phyloP scores from a whole-genome alignment of 2,797 vertebrate genomes.

The Platalea minor region DNA sequence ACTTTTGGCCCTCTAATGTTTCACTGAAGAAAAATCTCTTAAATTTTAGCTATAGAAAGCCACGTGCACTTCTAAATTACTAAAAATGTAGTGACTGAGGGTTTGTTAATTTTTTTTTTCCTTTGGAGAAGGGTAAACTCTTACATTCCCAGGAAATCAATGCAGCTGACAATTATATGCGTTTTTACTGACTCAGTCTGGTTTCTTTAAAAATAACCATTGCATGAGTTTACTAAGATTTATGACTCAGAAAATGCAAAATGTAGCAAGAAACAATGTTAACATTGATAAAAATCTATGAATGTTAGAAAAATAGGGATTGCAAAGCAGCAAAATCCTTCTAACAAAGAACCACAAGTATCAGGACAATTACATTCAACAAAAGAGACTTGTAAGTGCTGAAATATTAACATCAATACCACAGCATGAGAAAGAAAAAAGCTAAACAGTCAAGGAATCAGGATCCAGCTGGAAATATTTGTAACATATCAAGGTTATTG shows the following conservation, averaged over 20 bases:
- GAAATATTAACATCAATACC: neutral
- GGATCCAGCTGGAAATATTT: neutral
- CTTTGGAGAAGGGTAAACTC: neutral
- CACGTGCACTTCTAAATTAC: neutral
- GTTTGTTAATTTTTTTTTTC: too few species aligned
- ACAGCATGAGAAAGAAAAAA: neutral
- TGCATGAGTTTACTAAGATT: neutral
- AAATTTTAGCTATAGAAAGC: neutral
- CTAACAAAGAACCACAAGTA: neutral
- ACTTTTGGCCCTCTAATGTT: neutral
- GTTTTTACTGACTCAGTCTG: neutral
- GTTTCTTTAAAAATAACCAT: neutral
- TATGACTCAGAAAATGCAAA: neutral
- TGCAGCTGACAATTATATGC: neutral
- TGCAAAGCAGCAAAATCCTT: neutral
- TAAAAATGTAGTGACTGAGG: neutral
- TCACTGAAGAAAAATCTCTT: neutral
- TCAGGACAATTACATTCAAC: neutral
- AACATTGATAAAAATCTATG: neutral
- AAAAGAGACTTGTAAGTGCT: neutral
- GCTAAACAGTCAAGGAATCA: neutral
- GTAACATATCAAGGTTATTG: neutral
- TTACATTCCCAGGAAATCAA: neutral
- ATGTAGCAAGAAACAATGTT: neutral
- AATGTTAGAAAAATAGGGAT: neutral